Percentiles rank a stretch among this genome's conserved stretches.
Evolutionary conservation across 2,888 invertebrate genomes (phyloP).

Genomic region (Aphidoletes aphidimyza): DNA sequence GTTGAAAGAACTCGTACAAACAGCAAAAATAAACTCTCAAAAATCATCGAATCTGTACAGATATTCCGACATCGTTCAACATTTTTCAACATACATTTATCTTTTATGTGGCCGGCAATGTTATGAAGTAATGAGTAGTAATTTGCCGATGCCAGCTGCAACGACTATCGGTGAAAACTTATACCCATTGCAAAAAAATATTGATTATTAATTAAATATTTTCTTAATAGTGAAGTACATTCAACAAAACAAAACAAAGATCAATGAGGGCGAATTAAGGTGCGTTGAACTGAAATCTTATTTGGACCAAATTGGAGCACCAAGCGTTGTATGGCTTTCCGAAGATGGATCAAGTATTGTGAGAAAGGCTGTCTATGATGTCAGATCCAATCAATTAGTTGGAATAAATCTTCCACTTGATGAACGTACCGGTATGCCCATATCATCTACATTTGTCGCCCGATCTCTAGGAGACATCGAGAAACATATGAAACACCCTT

Average conservation of each 20-base stretch:
- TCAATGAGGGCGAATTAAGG: neutral
- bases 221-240: neutral
- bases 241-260: neutral
- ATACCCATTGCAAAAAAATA: no score
- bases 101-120: no score
- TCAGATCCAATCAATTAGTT: neutral
- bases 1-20: no score
- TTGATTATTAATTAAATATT: no score
- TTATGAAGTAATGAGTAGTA: no score
- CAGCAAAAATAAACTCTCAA: no score
- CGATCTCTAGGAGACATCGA: neutral
- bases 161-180: no score
- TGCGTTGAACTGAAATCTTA: neutral
- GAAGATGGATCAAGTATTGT: neutral
- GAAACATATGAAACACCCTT: neutral
- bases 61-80: no score
- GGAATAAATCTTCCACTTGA: neutral
- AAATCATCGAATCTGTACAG: no score
- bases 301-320: neutral
- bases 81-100: no score
- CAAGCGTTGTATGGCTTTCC: neutral
- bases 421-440: neutral
- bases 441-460: neutral
- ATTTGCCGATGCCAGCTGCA: no score
- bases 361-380: neutral